phyloP scores from a whole-genome alignment of 2,113 vertebrate species.

The Cavia porcellus region DNA sequence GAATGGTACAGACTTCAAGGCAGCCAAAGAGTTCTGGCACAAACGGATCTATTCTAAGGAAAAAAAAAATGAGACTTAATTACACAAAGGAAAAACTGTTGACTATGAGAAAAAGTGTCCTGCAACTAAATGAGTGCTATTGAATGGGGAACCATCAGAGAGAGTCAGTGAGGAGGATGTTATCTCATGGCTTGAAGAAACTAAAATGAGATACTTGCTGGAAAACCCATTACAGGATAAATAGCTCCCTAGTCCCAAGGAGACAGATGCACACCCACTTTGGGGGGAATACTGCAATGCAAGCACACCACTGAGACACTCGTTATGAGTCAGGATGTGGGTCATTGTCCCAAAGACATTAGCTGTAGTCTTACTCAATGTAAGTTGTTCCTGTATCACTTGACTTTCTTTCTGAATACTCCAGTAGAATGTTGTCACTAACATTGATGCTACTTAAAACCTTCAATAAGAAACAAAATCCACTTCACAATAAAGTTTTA shows the following conservation, averaged over 20 bases:
- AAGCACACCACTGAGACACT: neutral
- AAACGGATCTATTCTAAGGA: slow-evolving; percentile 67
- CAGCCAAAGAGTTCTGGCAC: slow-evolving; percentile 71
- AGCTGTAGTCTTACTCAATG: neutral
- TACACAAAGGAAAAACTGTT: slow-evolving; percentile 76
- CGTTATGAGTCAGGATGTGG: slow-evolving; percentile 42
- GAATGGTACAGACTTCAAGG: slow-evolving; percentile 71
- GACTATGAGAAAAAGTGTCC: slow-evolving; percentile 68
- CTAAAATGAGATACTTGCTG: slow-evolving; percentile 40
- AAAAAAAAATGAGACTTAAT: slow-evolving; percentile 73
- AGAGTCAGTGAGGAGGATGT: slow-evolving; percentile 50
- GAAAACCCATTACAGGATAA: slow-evolving; percentile 72
- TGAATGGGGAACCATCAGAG: slow-evolving; percentile 72
- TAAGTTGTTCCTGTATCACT: neutral
- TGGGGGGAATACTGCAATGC: neutral
- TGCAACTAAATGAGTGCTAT: slow-evolving; percentile 73
- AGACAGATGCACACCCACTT: slow-evolving; percentile 15
- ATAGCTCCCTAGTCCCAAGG: slow-evolving; percentile 16
- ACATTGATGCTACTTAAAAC: neutral
- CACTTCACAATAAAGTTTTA: neutral
- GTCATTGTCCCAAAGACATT: neutral
- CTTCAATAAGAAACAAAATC: slow-evolving; percentile 21
- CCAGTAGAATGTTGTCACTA: neutral
- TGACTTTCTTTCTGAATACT: neutral
- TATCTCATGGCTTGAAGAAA: slow-evolving; percentile 49